A percentile compares a stretch with the other conserved stretches of the same genome.
Evolutionary conservation across 2,888 invertebrate species (phyloP).

Genomic region (Pherbina coryleti): DNA sequence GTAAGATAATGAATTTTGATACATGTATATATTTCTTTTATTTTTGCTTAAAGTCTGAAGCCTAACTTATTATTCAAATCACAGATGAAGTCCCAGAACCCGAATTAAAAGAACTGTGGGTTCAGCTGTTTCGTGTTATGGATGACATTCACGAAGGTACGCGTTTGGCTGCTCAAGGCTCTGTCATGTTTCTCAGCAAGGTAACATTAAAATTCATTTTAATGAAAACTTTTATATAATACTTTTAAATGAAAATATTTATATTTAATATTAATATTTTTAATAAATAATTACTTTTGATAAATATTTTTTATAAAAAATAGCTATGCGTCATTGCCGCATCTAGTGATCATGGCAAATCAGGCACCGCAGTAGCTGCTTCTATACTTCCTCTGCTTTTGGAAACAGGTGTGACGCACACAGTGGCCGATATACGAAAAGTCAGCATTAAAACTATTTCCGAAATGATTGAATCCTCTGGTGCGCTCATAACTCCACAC

Average conservation of each 20-base stretch:
- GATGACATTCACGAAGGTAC: constrained; percentile 95
- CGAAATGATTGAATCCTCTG: constrained; percentile 86
- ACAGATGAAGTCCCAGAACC: constrained; percentile 66
- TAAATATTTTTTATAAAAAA: background rate
- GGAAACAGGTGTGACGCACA: constrained; percentile 83
- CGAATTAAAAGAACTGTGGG: constrained; percentile 74
- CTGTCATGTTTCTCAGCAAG: constrained; percentile 80
- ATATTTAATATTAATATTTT: too few relatives aligned
- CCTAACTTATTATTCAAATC: too few relatives aligned
- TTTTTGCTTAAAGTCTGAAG: background rate
- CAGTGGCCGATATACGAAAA: constrained; percentile 82
- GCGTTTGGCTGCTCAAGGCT: constrained; percentile 79
- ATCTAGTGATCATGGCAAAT: constrained; percentile 77
- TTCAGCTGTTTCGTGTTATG: constrained; percentile 88
- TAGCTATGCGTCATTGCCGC: constrained; percentile 82
- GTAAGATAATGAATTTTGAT: constrained; percentile 42
- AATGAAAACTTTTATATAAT: constrained; percentile 23
- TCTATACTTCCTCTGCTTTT: constrained; percentile 85
- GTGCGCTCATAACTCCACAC: constrained; percentile 83
- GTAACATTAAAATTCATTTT: constrained; percentile 66
- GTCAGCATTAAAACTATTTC: constrained; percentile 88
- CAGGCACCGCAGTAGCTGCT: constrained; percentile 78
- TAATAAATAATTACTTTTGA: too few relatives aligned
- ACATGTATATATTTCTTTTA: background rate
- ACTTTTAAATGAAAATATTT: too few relatives aligned